These are phyloP conservation scores for Drosophila navojoa DNA, from an alignment of 1,140 invertebrate species.

Conservation along the genomic window DNA sequence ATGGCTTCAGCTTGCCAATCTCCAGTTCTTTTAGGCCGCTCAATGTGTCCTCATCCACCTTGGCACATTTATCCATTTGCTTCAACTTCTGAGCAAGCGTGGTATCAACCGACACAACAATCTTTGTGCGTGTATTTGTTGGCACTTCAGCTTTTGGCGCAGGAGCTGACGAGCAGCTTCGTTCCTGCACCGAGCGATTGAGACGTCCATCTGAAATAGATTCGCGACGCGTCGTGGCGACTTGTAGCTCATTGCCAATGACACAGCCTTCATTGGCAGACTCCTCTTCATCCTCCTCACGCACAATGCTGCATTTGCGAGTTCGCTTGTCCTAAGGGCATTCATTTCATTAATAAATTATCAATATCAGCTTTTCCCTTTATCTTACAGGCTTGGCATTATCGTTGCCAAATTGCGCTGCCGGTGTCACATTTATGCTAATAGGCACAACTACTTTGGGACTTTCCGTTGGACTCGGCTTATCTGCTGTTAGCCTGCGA, in stretches of 20 bases:
- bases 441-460: constrained; percentile 64
- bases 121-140: constrained; percentile 68
- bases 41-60: constrained; percentile 68
- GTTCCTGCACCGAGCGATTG: constrained; percentile 85
- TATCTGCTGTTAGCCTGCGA: constrained; percentile 53
- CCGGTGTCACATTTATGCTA: constrained; percentile 73
- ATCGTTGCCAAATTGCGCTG: constrained; percentile 56
- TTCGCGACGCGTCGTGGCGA: constrained; percentile 84
- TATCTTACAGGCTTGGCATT: constrained; percentile 58
- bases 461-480: constrained; percentile 65
- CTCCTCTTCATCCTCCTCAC: constrained; percentile 93
- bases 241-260: constrained; percentile 84
- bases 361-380: neutral
- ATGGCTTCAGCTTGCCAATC: constrained; percentile 84
- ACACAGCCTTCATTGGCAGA: constrained; percentile 85
- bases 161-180: constrained; percentile 40
- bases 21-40: constrained; percentile 73
- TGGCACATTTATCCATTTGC: constrained; percentile 69
- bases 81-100: constrained; percentile 75
- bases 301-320: constrained; percentile 94
- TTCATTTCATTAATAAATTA: constrained; percentile 4
- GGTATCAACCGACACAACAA: constrained; percentile 64
- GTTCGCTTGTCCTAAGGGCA: constrained; percentile 84
- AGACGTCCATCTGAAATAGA: constrained; percentile 87
- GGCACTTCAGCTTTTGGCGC: constrained; percentile 49